Base-by-base conservation (phyloP, 2,113 vertebrate genomes). In the Oncorhynchus kisutch region DNA sequence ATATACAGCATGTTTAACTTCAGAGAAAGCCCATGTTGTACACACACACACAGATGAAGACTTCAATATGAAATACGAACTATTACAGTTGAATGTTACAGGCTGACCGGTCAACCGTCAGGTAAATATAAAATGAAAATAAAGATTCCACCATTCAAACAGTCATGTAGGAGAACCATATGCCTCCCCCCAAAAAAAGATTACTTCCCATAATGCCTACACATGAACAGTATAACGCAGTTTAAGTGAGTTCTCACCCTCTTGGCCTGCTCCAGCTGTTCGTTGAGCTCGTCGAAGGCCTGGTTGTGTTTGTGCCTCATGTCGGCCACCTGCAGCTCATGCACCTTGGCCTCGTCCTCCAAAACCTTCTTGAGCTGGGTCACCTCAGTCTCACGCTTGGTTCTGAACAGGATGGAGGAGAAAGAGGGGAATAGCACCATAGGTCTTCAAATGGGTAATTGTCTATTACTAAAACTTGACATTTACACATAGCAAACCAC, bases 241-340 rank as follows among this genome's bases (percentile, higher is more conserved):
- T 1, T 3, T 0, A 45, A 81, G 29, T n/a, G 34, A 49, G 18
- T n/a, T 8, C 66, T 0, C 88, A 99, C 98, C 95, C 93, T 92
- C 84, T 98, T 99, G 3, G 95, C 94, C 90, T 97, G 96, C 59
- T 99, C 98, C 79, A 99, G 91, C 87, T 99, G 98, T 57, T 99
- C 97, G 0, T 97, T 96, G 70, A 99, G 91, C 79, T 98, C 96
- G 3, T 99, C 97, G 73, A 98, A 94, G 0, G 95, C 94, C 90
- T 99, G 97, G 0, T 94, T 94, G 88, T 99, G 98, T 83, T 98
- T 98, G 73, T 98, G 96, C 68, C 97, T 93, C 92, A 97, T 94
- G 84, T 99, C 98, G 29, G 91, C 93, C 82, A 97, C 94, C 84
- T 96, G 96, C 82, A 95, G 94, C 80, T 99, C 98, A 0, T 99